Conservation (phyloP, 2,113 vertebrate species). For the Scomber japonicus region DNA sequence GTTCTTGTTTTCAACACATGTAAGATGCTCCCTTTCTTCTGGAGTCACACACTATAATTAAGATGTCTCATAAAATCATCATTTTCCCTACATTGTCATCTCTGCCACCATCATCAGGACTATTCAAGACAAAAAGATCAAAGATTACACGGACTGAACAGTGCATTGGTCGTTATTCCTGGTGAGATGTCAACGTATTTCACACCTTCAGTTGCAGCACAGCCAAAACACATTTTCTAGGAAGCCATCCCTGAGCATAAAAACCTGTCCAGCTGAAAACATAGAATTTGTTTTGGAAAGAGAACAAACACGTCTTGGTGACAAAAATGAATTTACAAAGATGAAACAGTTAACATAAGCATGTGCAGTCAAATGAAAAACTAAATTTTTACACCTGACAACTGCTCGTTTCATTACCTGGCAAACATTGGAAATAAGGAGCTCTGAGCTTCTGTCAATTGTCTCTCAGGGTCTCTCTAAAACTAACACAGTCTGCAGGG, state of each 20-base stretch:
- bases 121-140: not conserved
- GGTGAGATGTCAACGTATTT: constrained; percentile 28
- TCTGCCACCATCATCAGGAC: not conserved
- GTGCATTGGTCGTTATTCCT: not conserved
- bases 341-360: constrained; percentile 37
- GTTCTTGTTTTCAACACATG: not conserved
- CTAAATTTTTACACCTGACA: constrained; percentile 21
- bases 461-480: constrained; percentile 25
- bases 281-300: constrained; percentile 30
- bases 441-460: constrained; percentile 55
- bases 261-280: constrained; percentile 43
- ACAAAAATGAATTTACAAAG: constrained; percentile 39
- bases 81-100: too few relatives aligned
- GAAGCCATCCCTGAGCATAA: constrained; percentile 10
- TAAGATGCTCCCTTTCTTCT: not conserved
- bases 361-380: constrained; percentile 34
- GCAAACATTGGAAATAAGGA: constrained; percentile 34
- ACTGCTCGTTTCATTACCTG: constrained; percentile 55
- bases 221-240: constrained; percentile 22
- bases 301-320: constrained; percentile 9
- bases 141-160: not conserved
- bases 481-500: constrained; percentile 27
- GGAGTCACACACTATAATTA: not conserved
- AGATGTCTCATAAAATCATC: not conserved
- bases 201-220: constrained; percentile 12